These are phyloP conservation scores for Amphiprion percula DNA, from an alignment of 2,113 vertebrate species.

Conservation along the genomic window DNA sequence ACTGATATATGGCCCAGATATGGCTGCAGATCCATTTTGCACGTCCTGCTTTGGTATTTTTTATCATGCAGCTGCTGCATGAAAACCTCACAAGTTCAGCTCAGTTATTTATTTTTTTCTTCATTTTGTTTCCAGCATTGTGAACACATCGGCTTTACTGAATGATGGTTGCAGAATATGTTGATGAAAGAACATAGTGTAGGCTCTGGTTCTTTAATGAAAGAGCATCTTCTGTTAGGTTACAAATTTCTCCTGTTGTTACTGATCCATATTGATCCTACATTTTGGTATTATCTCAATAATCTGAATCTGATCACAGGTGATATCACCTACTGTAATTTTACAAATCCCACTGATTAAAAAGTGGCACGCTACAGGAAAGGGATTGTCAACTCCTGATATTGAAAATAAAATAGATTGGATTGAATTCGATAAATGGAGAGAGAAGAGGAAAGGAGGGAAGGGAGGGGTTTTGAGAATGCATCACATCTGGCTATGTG, in stretches of 20 bases:
- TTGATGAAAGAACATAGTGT: too few species aligned
- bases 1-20: slow-evolving; percentile 65
- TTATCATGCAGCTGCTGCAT: slow-evolving; percentile 22
- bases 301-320: background rate
- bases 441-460: background rate
- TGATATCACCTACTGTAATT: background rate
- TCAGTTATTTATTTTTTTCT: background rate
- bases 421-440: background rate
- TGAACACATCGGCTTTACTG: too few species aligned
- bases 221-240: background rate
- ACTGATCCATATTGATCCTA: background rate
- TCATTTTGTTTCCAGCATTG: background rate
- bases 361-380: background rate
- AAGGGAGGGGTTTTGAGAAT: background rate
- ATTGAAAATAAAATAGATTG: background rate
- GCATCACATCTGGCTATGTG: too few species aligned
- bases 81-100: slow-evolving; percentile 10
- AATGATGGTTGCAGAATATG: too few species aligned
- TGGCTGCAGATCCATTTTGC: slow-evolving; percentile 38
- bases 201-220: background rate
- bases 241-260: background rate
- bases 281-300: background rate
- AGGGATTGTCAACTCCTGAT: background rate
- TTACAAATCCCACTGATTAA: slow-evolving; percentile 13
- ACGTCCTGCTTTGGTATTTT: slow-evolving; percentile 42